Conservation (phyloP, 2,113 vertebrate species). For the Poeciliopsis retropinna region DNA sequence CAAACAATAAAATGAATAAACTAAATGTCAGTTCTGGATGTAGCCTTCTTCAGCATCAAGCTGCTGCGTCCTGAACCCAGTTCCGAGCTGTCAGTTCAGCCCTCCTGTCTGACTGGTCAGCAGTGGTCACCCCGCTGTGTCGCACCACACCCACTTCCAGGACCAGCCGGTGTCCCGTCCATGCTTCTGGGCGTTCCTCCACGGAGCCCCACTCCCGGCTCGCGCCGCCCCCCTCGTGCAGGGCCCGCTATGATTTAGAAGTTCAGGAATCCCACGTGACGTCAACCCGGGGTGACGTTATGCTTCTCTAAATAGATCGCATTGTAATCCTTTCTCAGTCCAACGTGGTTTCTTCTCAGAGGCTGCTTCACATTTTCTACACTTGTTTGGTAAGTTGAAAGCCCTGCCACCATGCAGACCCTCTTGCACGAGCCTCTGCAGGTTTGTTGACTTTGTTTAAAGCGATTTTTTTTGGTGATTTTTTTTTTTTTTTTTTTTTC, state of each 20-base stretch:
- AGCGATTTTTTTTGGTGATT: constrained; percentile 48
- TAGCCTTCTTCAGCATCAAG: background rate
- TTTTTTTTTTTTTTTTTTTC: constrained; percentile 1
- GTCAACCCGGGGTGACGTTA: constrained; percentile 98
- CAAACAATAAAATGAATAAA: background rate
- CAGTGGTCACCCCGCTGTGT: constrained; percentile 10
- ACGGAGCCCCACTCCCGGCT: constrained; percentile 62
- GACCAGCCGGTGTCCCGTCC: constrained; percentile 41
- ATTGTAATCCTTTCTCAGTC: constrained; percentile 99
- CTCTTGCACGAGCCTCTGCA: constrained; percentile 68
- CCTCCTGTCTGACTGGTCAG: constrained; percentile 3
- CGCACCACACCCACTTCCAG: constrained; percentile 63
- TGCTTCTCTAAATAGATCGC: constrained; percentile 99
- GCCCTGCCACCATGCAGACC: constrained; percentile 63
- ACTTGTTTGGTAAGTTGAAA: constrained; percentile 96
- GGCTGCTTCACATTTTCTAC: constrained; percentile 89
- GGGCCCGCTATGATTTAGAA: constrained; percentile 99
- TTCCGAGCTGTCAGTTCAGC: background rate
- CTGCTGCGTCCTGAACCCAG: background rate
- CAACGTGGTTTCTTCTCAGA: constrained; percentile 98
- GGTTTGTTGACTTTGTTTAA: constrained; percentile 52
- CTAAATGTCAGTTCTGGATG: background rate
- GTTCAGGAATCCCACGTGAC: constrained; percentile 99
- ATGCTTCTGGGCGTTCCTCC: constrained; percentile 41
- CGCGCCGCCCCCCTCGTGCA: constrained; percentile 65